Conservation (phyloP, 1,140 invertebrate species). For the Brachionus rubens region DNA sequence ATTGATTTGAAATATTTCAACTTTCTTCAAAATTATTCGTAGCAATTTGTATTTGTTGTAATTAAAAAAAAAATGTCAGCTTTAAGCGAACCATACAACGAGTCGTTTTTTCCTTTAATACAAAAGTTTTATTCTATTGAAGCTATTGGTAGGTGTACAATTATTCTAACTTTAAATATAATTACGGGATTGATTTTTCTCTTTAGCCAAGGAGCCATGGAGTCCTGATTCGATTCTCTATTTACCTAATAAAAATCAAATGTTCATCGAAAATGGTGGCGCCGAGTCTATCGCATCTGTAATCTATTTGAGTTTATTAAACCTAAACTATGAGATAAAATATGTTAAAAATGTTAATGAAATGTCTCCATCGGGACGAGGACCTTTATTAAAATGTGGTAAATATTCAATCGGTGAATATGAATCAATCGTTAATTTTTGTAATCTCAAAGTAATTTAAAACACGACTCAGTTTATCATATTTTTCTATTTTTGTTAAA, state of each 20-base stretch:
- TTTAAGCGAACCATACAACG: constrained; percentile 15
- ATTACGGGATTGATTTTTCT: background rate
- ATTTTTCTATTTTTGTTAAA: background rate
- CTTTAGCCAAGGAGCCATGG: constrained; percentile 33
- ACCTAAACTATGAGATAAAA: constrained; percentile 12
- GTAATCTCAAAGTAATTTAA: constrained; percentile 34
- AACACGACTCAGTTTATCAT: background rate
- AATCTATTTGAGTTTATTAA: constrained; percentile 39
- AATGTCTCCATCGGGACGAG: constrained; percentile 36
- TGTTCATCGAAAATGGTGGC: constrained; percentile 9
- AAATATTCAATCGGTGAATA: constrained; percentile 42
- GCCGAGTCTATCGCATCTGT: constrained; percentile 27
- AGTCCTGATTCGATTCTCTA: background rate
- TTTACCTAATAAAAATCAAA: background rate
- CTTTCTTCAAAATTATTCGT: too few species aligned
- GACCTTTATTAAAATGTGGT: constrained; percentile 37
- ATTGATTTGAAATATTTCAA: too few species aligned
- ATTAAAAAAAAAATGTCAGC: constrained; percentile 2
- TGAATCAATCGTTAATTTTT: constrained; percentile 44
- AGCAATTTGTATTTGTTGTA: too few species aligned
- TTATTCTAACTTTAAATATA: background rate
- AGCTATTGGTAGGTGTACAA: background rate
- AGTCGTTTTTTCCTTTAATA: constrained; percentile 30
- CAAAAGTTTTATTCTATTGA: constrained; percentile 41
- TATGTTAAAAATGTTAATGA: constrained; percentile 30